These are phyloP conservation scores for Chroicocephalus ridibundus DNA, from an alignment of 2,113 vertebrate species.

Conservation along the genomic window DNA sequence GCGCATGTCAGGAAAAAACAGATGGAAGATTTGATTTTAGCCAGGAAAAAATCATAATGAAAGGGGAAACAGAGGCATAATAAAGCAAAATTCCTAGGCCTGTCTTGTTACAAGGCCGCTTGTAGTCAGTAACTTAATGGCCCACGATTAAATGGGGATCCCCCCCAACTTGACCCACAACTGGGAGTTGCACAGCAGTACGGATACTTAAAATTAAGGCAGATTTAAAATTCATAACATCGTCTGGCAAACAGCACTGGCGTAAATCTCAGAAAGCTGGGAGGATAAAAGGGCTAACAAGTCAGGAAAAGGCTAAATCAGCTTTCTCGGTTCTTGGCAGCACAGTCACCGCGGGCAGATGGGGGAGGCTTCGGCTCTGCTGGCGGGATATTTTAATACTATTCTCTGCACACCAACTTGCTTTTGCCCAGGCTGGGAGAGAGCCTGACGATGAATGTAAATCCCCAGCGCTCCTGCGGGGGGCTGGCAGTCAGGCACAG, in stretches of 20 bases:
- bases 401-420: neutral
- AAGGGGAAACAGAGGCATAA: neutral
- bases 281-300: conserved; percentile 5
- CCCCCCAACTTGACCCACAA: neutral
- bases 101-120: neutral
- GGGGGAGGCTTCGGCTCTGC: neutral
- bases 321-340: conserved; percentile 23
- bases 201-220: neutral
- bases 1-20: fast-evolving
- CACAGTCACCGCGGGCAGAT: neutral
- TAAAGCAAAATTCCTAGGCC: neutral
- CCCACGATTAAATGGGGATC: neutral
- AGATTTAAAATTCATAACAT: neutral
- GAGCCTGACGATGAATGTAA: neutral
- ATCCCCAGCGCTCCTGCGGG: neutral
- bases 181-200: neutral
- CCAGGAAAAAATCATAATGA: neutral
- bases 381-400: neutral
- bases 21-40: neutral
- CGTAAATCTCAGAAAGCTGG: neutral
- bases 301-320: conserved; percentile 21
- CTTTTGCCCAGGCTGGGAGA: neutral
- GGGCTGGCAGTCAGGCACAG: neutral
- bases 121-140: neutral
- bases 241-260: neutral